phyloP scores from a whole-genome alignment of 2,888 invertebrate genomes.

The Sinodicranocentrus sp. region DNA sequence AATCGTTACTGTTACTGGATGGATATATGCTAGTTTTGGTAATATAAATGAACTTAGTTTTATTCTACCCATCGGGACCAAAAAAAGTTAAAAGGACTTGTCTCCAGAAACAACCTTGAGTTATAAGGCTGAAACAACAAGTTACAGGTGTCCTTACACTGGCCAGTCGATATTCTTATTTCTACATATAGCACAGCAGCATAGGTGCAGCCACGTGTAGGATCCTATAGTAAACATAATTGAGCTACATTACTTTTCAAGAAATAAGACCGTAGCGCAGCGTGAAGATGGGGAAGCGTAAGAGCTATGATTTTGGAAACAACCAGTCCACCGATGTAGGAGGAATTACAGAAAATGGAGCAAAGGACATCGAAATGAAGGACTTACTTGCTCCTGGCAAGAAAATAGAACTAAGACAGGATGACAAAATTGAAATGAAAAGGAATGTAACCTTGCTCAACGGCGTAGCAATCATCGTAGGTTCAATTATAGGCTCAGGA shows the following conservation, averaged over 20 bases:
- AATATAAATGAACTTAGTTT: not conserved
- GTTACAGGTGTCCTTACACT: not conserved
- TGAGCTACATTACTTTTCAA: not conserved
- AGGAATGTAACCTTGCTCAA: slow-evolving; percentile 90
- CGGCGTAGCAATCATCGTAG: slow-evolving; percentile 93
- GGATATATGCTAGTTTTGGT: no score
- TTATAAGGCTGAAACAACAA: not conserved
- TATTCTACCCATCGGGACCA: not conserved
- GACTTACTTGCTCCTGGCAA: slow-evolving; percentile 59
- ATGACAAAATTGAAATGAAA: slow-evolving; percentile 84
- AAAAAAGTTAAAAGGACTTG: no score
- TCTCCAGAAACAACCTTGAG: no score
- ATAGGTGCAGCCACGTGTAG: not conserved
- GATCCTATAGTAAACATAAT: not conserved
- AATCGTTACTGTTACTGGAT: no score
- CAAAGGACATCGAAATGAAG: slow-evolving; percentile 56
- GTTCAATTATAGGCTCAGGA: slow-evolving; percentile 93
- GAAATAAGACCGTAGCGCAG: no score
- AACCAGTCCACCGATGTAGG: slow-evolving; percentile 40
- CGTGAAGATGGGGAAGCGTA: slow-evolving; percentile 64
- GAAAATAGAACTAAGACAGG: slow-evolving; percentile 67
- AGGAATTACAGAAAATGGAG: slow-evolving; percentile 42
- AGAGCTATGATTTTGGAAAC: slow-evolving; percentile 67
- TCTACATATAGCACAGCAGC: not conserved
- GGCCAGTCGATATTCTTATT: not conserved